Evolutionary conservation across 2,797 vertebrate genomes (phyloP).

Genomic region (Enteromius thamalakanensis): DNA sequence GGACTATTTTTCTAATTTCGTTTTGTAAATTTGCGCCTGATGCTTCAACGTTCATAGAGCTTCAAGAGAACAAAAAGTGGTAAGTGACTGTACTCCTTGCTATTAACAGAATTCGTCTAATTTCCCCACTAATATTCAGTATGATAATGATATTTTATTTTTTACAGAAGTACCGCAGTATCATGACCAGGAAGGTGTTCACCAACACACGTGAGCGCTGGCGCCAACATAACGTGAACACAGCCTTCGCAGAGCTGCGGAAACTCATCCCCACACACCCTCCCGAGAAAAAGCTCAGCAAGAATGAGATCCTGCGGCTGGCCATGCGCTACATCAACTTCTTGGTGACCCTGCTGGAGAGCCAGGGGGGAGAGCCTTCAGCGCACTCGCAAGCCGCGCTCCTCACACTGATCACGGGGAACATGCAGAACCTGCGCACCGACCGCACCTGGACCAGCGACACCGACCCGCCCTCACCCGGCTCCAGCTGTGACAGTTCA

Average conservation of each 20-base stretch:
- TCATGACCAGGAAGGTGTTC: slow-evolving; percentile 95
- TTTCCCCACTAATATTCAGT: not conserved
- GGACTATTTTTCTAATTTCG: not conserved
- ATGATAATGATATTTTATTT: too few relatives aligned
- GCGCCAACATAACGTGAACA: slow-evolving; percentile 98
- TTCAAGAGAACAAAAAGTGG: not conserved
- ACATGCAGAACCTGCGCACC: slow-evolving; percentile 78
- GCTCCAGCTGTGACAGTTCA: slow-evolving; percentile 79
- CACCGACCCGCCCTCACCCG: slow-evolving; percentile 80
- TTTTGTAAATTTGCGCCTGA: not conserved
- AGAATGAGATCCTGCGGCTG: slow-evolving; percentile 95
- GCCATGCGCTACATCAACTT: slow-evolving; percentile 99
- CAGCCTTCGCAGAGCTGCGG: slow-evolving; percentile 91
- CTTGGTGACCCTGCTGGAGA: slow-evolving; percentile 90
- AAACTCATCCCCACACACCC: slow-evolving; percentile 97
- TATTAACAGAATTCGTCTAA: not conserved
- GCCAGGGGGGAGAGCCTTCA: slow-evolving; percentile 82
- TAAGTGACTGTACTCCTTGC: slow-evolving; percentile 10
- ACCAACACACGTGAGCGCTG: slow-evolving; percentile 93
- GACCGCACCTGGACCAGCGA: slow-evolving; percentile 78
- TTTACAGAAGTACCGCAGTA: slow-evolving; percentile 39
- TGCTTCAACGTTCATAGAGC: slow-evolving; percentile 13
- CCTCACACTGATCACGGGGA: slow-evolving; percentile 79
- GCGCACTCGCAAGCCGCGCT: slow-evolving; percentile 72
- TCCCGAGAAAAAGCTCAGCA: slow-evolving; percentile 97